These are phyloP conservation scores for Coregonus sp. DNA, from an alignment of 2,797 vertebrate species.

Conservation along the genomic window DNA sequence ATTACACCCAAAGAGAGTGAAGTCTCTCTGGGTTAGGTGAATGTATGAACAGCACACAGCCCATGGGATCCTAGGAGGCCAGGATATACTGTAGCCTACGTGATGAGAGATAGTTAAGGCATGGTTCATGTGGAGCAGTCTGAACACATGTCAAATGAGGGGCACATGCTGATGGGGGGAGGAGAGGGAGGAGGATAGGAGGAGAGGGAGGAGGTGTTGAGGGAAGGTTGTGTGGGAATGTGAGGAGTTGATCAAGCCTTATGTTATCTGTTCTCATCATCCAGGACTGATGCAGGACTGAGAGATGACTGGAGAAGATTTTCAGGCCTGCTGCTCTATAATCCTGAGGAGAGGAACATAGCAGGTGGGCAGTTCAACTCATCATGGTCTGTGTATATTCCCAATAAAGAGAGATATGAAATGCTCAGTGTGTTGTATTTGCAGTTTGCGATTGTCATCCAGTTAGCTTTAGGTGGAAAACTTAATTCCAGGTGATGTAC, in stretches of 20 bases:
- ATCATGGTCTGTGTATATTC: constrained; percentile 12
- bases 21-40: constrained; percentile 22
- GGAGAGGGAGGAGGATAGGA: neutral
- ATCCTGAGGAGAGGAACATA: no score
- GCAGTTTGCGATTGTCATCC: neutral
- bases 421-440: constrained; percentile 21
- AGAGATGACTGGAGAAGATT: neutral
- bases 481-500: neutral
- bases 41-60: constrained; percentile 15
- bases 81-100: neutral
- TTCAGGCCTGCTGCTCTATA: neutral
- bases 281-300: constrained; percentile 8
- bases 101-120: constrained; percentile 2
- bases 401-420: neutral
- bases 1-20: neutral
- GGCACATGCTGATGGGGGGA: constrained; percentile 18
- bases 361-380: constrained; percentile 40
- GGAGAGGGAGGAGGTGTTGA: constrained; percentile 14
- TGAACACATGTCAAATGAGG: constrained; percentile 14
- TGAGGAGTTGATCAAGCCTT: constrained; percentile 12
- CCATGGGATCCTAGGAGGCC: neutral
- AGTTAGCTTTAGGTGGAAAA: neutral
- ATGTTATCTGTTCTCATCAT: constrained; percentile 24
- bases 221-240: constrained; percentile 21
- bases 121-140: neutral